These are phyloP conservation scores for Drosophila niveifrons DNA, from an alignment of 2,888 invertebrate genomes.

Conservation along the genomic window DNA sequence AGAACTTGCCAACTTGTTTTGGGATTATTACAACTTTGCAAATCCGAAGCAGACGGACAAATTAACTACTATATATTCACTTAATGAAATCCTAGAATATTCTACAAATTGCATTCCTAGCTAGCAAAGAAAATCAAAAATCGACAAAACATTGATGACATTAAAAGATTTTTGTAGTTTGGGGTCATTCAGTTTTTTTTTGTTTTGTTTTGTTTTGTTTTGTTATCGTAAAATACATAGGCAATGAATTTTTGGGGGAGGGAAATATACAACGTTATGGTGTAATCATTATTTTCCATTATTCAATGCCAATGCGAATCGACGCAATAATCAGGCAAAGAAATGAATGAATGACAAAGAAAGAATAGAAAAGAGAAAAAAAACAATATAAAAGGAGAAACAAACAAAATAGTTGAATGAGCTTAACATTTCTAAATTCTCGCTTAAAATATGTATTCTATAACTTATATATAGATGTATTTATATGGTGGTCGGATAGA, in stretches of 20 bases:
- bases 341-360: neutral
- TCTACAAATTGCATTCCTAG: too few species aligned
- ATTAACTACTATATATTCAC: neutral
- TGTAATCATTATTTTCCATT: constrained; percentile 28
- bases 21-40: too few species aligned
- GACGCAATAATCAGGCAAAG: constrained; percentile 5
- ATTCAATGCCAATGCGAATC: constrained; percentile 5
- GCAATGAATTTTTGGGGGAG: neutral
- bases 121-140: too few species aligned
- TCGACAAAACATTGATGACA: neutral
- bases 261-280: constrained; percentile 15
- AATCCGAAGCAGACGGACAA: neutral
- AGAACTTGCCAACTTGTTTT: neutral
- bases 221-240: constrained; percentile 10
- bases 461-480: constrained; percentile 3
- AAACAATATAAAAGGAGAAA: neutral
- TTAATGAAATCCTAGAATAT: too few species aligned
- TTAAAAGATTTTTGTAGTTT: constrained; percentile 3
- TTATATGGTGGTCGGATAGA: constrained; percentile 6
- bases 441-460: constrained; percentile 4
- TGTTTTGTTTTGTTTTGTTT: too few species aligned
- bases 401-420: neutral
- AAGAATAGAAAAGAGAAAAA: neutral
- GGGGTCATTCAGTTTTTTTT: neutral
- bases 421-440: neutral